phyloP scores from a whole-genome alignment of 2,113 vertebrate genomes.

The Hassar affinis region DNA sequence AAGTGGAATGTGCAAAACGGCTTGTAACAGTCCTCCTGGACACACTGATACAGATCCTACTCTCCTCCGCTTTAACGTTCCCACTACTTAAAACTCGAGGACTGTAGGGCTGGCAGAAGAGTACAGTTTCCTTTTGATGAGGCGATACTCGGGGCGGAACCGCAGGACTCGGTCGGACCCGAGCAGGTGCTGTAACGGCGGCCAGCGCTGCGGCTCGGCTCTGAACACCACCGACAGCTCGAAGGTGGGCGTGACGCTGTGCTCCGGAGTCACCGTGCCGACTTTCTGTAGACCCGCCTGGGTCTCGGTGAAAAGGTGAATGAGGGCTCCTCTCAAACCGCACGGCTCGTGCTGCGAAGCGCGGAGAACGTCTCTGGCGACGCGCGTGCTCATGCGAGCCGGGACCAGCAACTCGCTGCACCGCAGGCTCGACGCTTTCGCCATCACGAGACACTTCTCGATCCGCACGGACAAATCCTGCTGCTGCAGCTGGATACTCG shows the following conservation, averaged over 20 bases:
- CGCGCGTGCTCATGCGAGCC: conserved; percentile 59
- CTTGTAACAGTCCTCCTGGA: background rate
- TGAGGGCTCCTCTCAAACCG: conserved; percentile 71
- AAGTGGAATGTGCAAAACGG: conserved; percentile 30
- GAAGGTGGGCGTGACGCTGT: conserved; percentile 70
- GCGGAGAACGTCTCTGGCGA: conserved; percentile 64
- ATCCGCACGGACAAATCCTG: conserved; percentile 64
- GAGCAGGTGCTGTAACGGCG: conserved; percentile 65
- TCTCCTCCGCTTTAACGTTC: too few species aligned
- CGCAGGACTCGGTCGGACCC: conserved; percentile 63
- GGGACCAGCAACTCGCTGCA: conserved; percentile 73
- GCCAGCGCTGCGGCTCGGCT: conserved; percentile 62
- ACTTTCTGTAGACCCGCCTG: conserved; percentile 56
- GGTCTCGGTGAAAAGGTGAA: conserved; percentile 65
- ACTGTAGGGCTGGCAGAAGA: conserved; percentile 74
- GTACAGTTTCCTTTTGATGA: conserved; percentile 78
- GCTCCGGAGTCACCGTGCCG: conserved; percentile 62
- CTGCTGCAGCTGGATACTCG: conserved; percentile 49
- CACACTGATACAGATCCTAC: background rate
- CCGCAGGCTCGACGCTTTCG: conserved; percentile 66
- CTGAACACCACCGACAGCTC: conserved; percentile 72
- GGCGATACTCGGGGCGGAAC: conserved; percentile 69
- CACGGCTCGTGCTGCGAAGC: conserved; percentile 71
- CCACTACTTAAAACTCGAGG: conserved; percentile 50
- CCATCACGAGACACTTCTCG: conserved; percentile 65